Evolutionary conservation across 2,113 vertebrate species (phyloP).

Genomic region (Clupea harengus): DNA sequence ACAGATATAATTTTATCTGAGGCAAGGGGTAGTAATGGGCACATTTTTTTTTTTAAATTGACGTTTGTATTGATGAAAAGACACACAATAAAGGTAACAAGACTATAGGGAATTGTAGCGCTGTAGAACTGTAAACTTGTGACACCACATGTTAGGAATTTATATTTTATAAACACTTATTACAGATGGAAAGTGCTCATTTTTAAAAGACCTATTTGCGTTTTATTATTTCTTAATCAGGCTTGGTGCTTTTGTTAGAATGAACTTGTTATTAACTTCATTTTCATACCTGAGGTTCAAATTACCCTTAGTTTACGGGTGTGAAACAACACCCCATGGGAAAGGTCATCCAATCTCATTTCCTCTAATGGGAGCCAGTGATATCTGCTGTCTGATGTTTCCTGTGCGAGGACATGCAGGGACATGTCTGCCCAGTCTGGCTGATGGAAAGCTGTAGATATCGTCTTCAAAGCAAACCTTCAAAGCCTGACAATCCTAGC

Average conservation of each 20-base stretch:
- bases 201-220: too few species aligned
- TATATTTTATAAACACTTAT: too few species aligned
- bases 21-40: too few species aligned
- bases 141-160: too few species aligned
- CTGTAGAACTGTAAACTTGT: too few species aligned
- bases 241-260: too few species aligned
- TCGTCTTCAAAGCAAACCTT: constrained; percentile 46
- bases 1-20: too few species aligned
- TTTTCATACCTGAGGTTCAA: neutral
- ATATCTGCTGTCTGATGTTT: constrained; percentile 32
- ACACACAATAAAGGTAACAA: too few species aligned
- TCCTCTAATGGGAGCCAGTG: constrained; percentile 31
- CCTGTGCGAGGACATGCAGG: constrained; percentile 6
- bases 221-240: neutral
- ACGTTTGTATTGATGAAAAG: too few species aligned
- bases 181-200: too few species aligned
- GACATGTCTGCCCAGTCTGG: constrained; percentile 10
- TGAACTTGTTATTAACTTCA: neutral
- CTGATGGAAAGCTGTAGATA: constrained; percentile 29
- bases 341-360: constrained; percentile 34
- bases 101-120: too few species aligned
- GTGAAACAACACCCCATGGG: neutral
- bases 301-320: neutral
- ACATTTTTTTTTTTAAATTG: too few species aligned
- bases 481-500: constrained; percentile 39